Evolutionary conservation across 2,113 vertebrate species (phyloP), one percentile per base, ranked within the genome.

Genomic region (Lepus timidus): DNA sequence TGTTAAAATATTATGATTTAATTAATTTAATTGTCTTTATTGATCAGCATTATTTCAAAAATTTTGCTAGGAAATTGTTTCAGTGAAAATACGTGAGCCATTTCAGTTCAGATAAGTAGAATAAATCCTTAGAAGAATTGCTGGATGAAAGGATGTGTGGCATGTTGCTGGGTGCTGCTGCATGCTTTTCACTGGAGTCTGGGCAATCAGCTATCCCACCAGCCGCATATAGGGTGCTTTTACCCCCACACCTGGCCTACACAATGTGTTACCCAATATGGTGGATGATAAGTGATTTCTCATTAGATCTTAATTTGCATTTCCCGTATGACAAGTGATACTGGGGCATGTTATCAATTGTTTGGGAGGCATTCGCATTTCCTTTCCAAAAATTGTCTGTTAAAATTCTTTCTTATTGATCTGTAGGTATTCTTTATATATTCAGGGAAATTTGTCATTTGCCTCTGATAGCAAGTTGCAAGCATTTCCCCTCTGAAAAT

Each of bases 241-340:
- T 86, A 23, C 31, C 25, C 76, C 76, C 89, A 27, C 52, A 3
- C 23, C 76, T 91, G 74, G 82, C 82, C n/a, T 52, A 70, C 23
- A 9, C 31, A 29, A 3, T 74, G 22, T 67, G 52, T 79, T 85
- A 20, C 39, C 52, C 84, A 82, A 85, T 1, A 44, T 83, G 51
- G 70, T 62, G 64, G 90, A 49, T 80, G 78, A 74, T 83, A 91
- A 44, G 11, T 74, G 65, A 22, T 92, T 49, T 36, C 61, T 87
- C 84, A 61, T 62, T 91, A 71, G 90, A 62, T 95, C 95, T 96
- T 62, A 55, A 94, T 95, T 94, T 94, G 58, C 73, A 89, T 95
- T 94, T 81, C 39, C 25, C 88, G 52, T 51, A 55, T 31, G n/a
- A 44, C n/a, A 49, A 92, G 27, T 82, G 76, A 68, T 87, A 86